Percentiles rank a stretch among this genome's conserved stretches.
These are phyloP conservation scores for Drosophila rufa DNA, from an alignment of 1,140 invertebrate species.

Conservation along the genomic window DNA sequence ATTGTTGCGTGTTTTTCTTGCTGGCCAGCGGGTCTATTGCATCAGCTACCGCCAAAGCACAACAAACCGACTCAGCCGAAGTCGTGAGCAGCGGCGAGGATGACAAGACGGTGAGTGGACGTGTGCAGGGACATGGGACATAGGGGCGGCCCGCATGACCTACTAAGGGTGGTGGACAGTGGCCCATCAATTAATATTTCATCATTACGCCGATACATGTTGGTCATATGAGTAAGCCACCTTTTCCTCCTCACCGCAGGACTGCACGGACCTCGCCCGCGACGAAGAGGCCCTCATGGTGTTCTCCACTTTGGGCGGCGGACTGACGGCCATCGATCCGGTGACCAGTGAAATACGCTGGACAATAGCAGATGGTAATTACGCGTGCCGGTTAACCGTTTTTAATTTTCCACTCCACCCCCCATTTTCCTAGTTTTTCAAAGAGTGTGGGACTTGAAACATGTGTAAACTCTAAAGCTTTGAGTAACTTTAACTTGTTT, in stretches of 20 bases:
- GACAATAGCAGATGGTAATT: constrained; percentile 94
- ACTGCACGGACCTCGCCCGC: constrained; percentile 88
- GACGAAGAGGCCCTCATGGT: constrained; percentile 91
- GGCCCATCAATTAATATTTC: constrained; percentile 40
- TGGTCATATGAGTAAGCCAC: constrained; percentile 41
- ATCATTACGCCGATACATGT: constrained; percentile 32
- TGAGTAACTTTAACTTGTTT: neutral
- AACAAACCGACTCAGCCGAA: constrained; percentile 72
- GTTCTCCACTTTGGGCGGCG: constrained; percentile 96
- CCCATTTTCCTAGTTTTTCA: constrained; percentile 4
- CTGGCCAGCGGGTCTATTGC: constrained; percentile 69
- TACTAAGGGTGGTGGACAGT: constrained; percentile 24
- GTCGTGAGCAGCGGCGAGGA: constrained; percentile 70
- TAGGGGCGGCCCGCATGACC: constrained; percentile 20
- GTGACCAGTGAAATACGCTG: constrained; percentile 93
- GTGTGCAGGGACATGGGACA: neutral
- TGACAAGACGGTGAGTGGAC: constrained; percentile 53
- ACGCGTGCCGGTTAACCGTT: constrained; percentile 33
- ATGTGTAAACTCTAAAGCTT: constrained; percentile 6
- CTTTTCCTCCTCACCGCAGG: constrained; percentile 71
- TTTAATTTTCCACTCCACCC: constrained; percentile 10
- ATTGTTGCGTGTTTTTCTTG: constrained; percentile 74
- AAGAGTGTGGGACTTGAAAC: constrained; percentile 18
- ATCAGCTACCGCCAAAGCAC: constrained; percentile 66
- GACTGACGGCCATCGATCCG: constrained; percentile 93